Percentiles rank a stretch among this genome's conserved stretches.
Conservation (phyloP, 2,888 invertebrate species). For the Bruchidius siliquastri region DNA sequence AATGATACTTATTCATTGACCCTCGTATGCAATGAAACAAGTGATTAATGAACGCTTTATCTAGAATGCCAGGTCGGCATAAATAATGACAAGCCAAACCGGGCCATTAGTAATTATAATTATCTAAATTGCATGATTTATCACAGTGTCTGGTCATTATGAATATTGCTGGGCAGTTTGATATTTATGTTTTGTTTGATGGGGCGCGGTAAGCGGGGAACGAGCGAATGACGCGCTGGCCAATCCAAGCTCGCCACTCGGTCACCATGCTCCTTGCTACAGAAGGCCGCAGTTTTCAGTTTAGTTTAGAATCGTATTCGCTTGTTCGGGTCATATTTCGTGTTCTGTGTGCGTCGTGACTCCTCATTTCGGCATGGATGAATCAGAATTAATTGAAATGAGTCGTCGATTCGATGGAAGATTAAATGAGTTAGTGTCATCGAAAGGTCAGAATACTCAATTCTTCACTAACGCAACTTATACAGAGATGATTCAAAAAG, state of each 20-base stretch:
- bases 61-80: not conserved
- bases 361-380: not conserved
- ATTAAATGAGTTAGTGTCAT: not conserved
- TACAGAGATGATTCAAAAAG: not conserved
- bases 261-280: no score
- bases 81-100: not conserved
- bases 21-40: no score
- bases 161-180: not conserved
- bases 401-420: constrained; percentile 1
- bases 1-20: no score
- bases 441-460: not conserved
- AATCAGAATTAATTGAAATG: constrained; percentile 1
- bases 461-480: not conserved
- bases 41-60: no score
- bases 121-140: not conserved
- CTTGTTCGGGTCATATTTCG: no score
- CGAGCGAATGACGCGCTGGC: not conserved
- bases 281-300: no score
- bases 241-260: not conserved
- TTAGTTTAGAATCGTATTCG: no score
- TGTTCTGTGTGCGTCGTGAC: not conserved
- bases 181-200: not conserved
- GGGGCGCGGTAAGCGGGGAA: not conserved
- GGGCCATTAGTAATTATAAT: not conserved
- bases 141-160: not conserved